Evolutionary conservation across 1,140 invertebrate species (phyloP).

Genomic region (Chironomus tepperi): DNA sequence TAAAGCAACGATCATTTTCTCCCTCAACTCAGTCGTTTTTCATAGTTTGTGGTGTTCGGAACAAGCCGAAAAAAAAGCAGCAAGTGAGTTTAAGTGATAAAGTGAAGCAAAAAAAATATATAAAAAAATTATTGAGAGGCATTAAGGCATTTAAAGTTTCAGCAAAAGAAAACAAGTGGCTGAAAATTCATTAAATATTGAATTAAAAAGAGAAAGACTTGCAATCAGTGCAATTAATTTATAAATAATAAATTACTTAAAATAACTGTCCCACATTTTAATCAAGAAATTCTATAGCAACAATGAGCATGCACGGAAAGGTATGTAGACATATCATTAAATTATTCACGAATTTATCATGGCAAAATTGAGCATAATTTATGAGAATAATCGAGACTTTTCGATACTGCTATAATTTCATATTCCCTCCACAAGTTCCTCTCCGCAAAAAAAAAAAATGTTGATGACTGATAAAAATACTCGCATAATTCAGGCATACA

Average conservation of each 20-base stretch:
- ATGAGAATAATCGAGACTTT: not conserved
- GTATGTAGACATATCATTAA: not conserved
- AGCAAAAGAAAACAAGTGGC: not conserved
- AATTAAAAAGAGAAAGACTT: not conserved
- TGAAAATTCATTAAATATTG: not conserved
- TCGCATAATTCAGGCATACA: too few relatives aligned
- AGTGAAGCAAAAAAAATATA: too few relatives aligned
- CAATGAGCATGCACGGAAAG: not conserved
- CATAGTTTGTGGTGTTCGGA: not conserved
- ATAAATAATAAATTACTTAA: not conserved
- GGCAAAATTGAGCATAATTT: too few relatives aligned
- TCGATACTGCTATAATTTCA: not conserved
- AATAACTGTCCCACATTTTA: too few relatives aligned
- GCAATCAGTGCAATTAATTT: not conserved
- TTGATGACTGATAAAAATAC: too few relatives aligned
- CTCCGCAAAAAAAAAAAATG: too few relatives aligned
- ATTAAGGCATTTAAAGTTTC: not conserved
- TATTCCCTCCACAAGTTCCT: too few relatives aligned
- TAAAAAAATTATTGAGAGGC: not conserved
- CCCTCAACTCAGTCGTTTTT: not conserved
- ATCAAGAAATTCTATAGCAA: not conserved
- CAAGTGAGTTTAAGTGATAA: not conserved
- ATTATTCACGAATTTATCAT: too few relatives aligned
- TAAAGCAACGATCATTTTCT: slow-evolving; percentile 2
- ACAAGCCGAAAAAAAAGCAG: not conserved